phyloP scores from a whole-genome alignment of 2,888 invertebrate species.

The Parnassius smintheus region DNA sequence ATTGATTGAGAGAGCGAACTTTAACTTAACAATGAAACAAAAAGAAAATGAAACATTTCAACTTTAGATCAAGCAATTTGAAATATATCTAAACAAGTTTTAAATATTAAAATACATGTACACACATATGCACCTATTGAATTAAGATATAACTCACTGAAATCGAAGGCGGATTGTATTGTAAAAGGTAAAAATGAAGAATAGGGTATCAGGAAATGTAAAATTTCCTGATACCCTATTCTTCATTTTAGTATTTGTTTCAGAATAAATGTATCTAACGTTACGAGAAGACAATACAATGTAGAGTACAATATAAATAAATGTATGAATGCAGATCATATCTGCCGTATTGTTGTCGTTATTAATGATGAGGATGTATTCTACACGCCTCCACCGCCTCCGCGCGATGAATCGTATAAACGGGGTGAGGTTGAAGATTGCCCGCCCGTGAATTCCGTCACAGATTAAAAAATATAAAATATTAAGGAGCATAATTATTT shows the following conservation, averaged over 20 bases:
- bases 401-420: constrained; percentile 9
- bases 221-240: neutral
- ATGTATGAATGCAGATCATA: constrained; percentile 38
- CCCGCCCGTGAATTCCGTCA: neutral
- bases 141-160: neutral
- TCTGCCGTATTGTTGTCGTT: constrained; percentile 39
- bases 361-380: constrained; percentile 50
- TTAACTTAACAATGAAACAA: no score
- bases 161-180: constrained; percentile 1
- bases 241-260: constrained; percentile 14
- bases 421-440: neutral
- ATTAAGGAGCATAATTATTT: no score
- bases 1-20: no score
- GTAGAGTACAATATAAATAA: constrained; percentile 27
- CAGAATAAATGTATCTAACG: constrained; percentile 8
- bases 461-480: no score
- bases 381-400: constrained; percentile 48
- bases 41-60: no score
- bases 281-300: constrained; percentile 27
- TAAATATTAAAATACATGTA: no score
- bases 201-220: no score
- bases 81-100: no score
- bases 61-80: no score
- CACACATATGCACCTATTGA: no score
- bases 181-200: no score